These are phyloP conservation scores for Dissostichus mawsoni DNA, from an alignment of 2,113 vertebrate genomes.

Conservation along the genomic window DNA sequence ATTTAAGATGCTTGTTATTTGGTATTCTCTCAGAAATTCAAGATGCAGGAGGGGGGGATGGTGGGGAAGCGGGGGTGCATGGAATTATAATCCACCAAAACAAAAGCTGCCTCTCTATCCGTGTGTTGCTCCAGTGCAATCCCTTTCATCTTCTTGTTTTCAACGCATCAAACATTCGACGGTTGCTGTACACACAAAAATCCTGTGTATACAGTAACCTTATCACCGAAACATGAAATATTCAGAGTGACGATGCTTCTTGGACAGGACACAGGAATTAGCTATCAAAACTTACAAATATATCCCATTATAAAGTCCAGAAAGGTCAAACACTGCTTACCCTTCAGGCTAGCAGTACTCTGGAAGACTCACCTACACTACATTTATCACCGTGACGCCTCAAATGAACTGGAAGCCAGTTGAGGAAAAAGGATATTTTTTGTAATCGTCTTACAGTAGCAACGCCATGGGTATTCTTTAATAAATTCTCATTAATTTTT, in stretches of 20 bases:
- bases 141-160: conserved; percentile 73
- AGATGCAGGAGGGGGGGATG: conserved; percentile 49
- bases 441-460: conserved; percentile 55
- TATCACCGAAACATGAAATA: conserved; percentile 46
- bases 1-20: conserved; percentile 68
- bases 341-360: conserved; percentile 45
- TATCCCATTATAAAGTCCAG: conserved; percentile 51
- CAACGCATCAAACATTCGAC: conserved; percentile 55
- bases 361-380: background rate
- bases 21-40: conserved; percentile 76
- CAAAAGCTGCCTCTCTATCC: conserved; percentile 59
- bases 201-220: conserved; percentile 56
- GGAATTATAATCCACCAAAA: conserved; percentile 73
- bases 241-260: background rate
- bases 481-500: conserved; percentile 83
- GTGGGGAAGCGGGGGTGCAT: conserved; percentile 12
- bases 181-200: conserved; percentile 24
- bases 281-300: conserved; percentile 71
- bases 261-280: conserved; percentile 43
- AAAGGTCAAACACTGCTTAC: conserved; percentile 66
- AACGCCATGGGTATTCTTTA: conserved; percentile 62
- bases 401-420: conserved; percentile 21
- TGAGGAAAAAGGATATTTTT: conserved; percentile 51
- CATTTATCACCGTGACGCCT: conserved; percentile 38
- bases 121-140: conserved; percentile 51